A percentile compares a stretch with the other conserved stretches of the same genome.
phyloP scores from a whole-genome alignment of 2,797 vertebrate genomes.

The Ctenochaetus hawaiiensis region DNA sequence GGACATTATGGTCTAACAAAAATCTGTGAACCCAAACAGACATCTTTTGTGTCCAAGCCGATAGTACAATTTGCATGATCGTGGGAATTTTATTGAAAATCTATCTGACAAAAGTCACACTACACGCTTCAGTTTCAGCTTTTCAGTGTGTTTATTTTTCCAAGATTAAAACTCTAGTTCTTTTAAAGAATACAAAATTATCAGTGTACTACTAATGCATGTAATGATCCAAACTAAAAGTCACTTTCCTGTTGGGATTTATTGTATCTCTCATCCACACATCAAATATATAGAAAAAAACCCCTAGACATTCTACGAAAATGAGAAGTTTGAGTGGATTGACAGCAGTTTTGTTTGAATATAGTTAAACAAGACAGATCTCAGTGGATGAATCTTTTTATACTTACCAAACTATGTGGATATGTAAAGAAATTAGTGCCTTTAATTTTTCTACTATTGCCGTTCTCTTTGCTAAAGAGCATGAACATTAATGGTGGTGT shows the following conservation, averaged over 20 bases:
- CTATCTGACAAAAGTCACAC: slow-evolving; percentile 36
- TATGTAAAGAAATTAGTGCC: background rate
- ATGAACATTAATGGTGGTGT: background rate
- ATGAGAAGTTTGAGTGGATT: slow-evolving; percentile 1
- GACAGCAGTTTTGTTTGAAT: slow-evolving; percentile 18
- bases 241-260: slow-evolving; percentile 19
- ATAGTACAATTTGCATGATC: background rate
- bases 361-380: slow-evolving; percentile 14
- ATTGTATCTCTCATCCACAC: background rate
- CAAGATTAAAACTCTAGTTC: slow-evolving; percentile 66
- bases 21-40: background rate
- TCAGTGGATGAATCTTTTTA: background rate
- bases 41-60: background rate
- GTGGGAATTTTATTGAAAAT: background rate
- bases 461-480: slow-evolving; percentile 13
- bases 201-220: slow-evolving; percentile 36
- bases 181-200: slow-evolving; percentile 75
- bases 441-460: background rate
- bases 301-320: background rate
- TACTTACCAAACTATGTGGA: background rate
- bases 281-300: slow-evolving; percentile 23
- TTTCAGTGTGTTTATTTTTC: slow-evolving; percentile 65
- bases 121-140: slow-evolving; percentile 2
- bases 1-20: background rate
- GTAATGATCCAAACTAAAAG: slow-evolving; percentile 23